phyloP scores from a whole-genome alignment of 2,888 invertebrate species.

The Stenurella melanura region DNA sequence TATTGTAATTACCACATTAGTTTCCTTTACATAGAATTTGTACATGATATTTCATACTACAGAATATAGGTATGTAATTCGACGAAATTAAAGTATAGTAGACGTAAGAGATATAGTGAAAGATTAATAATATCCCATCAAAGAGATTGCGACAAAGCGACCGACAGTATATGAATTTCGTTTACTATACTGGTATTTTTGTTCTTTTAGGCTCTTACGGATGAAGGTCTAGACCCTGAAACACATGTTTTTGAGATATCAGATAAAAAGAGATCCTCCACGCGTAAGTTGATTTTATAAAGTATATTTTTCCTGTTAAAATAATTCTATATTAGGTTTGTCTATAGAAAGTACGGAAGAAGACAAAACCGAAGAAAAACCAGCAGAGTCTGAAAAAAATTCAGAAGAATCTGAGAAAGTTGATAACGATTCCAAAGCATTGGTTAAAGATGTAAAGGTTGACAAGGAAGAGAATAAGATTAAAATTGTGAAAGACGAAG shows the following conservation, averaged over 20 bases:
- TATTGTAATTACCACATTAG: too few species aligned
- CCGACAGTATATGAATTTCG: too few species aligned
- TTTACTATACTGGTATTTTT: too few species aligned
- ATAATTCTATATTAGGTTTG: conserved; percentile 35
- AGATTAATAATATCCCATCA: too few species aligned
- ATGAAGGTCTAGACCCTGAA: conserved; percentile 84
- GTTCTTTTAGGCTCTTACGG: conserved; percentile 76
- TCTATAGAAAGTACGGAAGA: conserved; percentile 45
- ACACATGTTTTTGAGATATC: conserved; percentile 79
- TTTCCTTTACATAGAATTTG: too few species aligned
- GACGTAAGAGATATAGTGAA: too few species aligned
- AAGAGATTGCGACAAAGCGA: too few species aligned
- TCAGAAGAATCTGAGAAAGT: conserved; percentile 33
- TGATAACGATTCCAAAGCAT: not conserved
- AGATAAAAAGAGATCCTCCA: conserved; percentile 60
- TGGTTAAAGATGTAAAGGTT: conserved; percentile 33
- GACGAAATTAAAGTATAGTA: too few species aligned
- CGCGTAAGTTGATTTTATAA: conserved; percentile 45
- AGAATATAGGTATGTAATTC: too few species aligned
- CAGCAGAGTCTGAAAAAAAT: conserved; percentile 49
- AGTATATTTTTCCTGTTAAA: conserved; percentile 10
- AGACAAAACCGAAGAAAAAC: conserved; percentile 69
- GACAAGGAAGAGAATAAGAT: conserved; percentile 21
- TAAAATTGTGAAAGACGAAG: conserved; percentile 50
- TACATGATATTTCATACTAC: too few species aligned